phyloP scores from a whole-genome alignment of 2,888 invertebrate species.

The Agrilus mali region DNA sequence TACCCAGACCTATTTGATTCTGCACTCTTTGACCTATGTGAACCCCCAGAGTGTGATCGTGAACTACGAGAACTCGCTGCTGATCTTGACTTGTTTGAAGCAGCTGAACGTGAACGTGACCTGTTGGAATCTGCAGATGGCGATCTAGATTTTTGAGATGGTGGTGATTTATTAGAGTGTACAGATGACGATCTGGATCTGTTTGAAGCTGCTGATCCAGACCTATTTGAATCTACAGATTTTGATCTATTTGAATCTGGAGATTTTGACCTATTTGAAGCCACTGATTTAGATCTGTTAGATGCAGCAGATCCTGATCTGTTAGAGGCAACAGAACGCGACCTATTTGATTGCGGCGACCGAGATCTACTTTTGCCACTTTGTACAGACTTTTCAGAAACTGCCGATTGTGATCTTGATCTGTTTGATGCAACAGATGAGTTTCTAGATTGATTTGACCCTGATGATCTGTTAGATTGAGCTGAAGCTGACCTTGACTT shows the following conservation, averaged over 20 bases:
- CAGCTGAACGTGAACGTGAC: constrained; percentile 20
- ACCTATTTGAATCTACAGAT: constrained; percentile 18
- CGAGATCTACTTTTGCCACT: constrained; percentile 5
- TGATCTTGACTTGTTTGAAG: constrained; percentile 10
- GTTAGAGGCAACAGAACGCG: constrained; percentile 12
- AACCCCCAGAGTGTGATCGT: constrained; percentile 16
- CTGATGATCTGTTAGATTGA: constrained; percentile 10
- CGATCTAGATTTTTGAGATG: constrained; percentile 18
- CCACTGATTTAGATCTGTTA: constrained; percentile 18
- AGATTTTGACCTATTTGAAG: constrained; percentile 24
- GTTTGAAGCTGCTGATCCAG: constrained; percentile 16
- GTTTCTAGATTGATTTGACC: constrained; percentile 3
- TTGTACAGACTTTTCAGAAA: constrained; percentile 5
- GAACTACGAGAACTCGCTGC: constrained; percentile 17
- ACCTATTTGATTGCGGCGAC: constrained; percentile 1
- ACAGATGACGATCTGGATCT: constrained; percentile 17
- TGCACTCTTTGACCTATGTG: constrained; percentile 16
- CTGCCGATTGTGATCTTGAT: constrained; percentile 8
- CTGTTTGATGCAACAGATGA: too few relatives aligned
- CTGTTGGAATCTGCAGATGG: constrained; percentile 25
- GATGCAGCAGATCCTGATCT: constrained; percentile 11
- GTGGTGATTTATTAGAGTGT: constrained; percentile 3
- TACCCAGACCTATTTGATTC: constrained; percentile 22
- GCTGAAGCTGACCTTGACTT: constrained; percentile 12
- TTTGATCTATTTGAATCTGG: constrained; percentile 38